These are phyloP conservation scores for Centropyge bicolor DNA, from an alignment of 2,797 vertebrate genomes.

Conservation along the genomic window DNA sequence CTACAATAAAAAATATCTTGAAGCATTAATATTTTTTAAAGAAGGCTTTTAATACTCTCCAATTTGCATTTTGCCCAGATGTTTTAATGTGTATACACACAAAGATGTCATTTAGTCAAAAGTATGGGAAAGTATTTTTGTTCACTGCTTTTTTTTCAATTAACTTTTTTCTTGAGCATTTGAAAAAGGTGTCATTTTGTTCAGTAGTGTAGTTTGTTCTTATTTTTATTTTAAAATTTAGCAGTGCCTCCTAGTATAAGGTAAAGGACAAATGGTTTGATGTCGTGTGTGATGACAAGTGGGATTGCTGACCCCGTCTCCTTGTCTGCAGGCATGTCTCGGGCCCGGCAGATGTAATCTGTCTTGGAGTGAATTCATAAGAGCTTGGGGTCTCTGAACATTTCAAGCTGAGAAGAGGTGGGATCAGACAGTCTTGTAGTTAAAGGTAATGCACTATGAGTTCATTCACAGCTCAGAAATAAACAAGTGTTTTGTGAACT, in stretches of 20 bases:
- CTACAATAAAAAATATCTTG: no score
- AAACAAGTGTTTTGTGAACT: not conserved
- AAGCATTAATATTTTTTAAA: no score
- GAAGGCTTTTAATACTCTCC: no score
- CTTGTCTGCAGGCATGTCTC: conserved; percentile 28
- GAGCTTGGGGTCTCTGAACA: not conserved
- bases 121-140: no score
- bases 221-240: not conserved
- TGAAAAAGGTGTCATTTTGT: not conserved
- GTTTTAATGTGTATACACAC: no score
- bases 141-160: not conserved
- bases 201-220: not conserved
- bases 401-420: not conserved
- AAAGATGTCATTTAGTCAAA: no score
- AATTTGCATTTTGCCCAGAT: not conserved
- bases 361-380: not conserved
- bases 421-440: not conserved
- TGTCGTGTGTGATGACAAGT: not conserved
- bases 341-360: not conserved
- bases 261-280: no score
- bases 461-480: not conserved
- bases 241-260: not conserved
- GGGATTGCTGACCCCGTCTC: not conserved
- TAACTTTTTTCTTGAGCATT: not conserved
- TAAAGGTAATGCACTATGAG: conserved; percentile 20